These are phyloP conservation scores for Tamias sibiricus DNA, from an alignment of 2,113 vertebrate species.

Conservation along the genomic window DNA sequence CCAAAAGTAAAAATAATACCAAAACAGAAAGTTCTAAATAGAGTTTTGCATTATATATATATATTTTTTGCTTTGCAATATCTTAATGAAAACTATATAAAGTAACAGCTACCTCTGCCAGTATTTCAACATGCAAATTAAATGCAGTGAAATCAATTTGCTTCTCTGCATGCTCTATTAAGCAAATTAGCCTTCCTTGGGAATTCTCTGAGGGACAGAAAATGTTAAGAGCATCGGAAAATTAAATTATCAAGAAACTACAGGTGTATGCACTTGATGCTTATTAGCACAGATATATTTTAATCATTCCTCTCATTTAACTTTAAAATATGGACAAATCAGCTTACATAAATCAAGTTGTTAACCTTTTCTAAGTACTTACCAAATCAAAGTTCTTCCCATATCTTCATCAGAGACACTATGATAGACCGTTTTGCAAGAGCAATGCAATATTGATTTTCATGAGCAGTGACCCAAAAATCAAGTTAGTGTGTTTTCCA, in stretches of 20 bases:
- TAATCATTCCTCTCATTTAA: slow-evolving; percentile 33
- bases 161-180: neutral
- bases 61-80: neutral
- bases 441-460: neutral
- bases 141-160: neutral
- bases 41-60: neutral
- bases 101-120: neutral
- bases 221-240: slow-evolving; percentile 31
- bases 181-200: neutral
- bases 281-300: neutral
- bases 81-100: neutral
- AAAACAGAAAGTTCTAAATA: neutral
- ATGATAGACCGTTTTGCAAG: neutral
- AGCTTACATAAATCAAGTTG: neutral
- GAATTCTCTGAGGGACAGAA: neutral
- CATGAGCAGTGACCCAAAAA: neutral
- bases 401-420: neutral
- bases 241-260: slow-evolving; percentile 15
- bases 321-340: slow-evolving; percentile 31
- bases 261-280: neutral
- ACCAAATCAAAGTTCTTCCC: neutral
- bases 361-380: neutral
- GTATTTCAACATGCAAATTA: neutral
- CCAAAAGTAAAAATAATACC: neutral
- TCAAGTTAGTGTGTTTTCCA: neutral